A percentile compares a stretch with the other conserved stretches of the same genome.
phyloP scores from a whole-genome alignment of 92 coral and sea anemone species.

The Heteractis magnifica region DNA sequence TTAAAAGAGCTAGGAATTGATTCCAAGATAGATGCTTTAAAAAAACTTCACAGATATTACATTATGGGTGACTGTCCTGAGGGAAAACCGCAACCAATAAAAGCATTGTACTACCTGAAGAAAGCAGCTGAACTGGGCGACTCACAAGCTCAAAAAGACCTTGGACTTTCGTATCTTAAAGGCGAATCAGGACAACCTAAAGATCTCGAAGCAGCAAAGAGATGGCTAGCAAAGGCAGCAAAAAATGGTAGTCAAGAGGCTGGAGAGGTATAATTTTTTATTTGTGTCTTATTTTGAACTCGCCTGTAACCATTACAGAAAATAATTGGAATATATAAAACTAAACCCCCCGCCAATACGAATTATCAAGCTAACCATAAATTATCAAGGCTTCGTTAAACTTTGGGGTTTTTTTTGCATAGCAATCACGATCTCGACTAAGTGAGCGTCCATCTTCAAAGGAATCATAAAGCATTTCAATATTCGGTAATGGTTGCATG shows the following conservation, averaged over 20 bases:
- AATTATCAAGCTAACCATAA: too few relatives aligned
- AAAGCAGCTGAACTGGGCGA: constrained; percentile 64
- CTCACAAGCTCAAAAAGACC: constrained; percentile 46
- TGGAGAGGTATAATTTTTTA: constrained; percentile 26
- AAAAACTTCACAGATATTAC: constrained; percentile 36
- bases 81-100: constrained; percentile 56
- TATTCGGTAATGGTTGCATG: too few relatives aligned
- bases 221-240: constrained; percentile 61
- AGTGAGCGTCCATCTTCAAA: too few relatives aligned
- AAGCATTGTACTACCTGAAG: constrained; percentile 65
- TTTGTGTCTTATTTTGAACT: neutral
- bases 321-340: too few relatives aligned
- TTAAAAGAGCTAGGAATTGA: constrained; percentile 13
- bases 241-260: constrained; percentile 41
- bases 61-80: constrained; percentile 65
- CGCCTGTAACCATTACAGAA: neutral
- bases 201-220: constrained; percentile 40
- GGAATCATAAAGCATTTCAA: too few relatives aligned
- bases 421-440: too few relatives aligned
- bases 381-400: too few relatives aligned
- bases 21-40: constrained; percentile 23
- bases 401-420: too few relatives aligned
- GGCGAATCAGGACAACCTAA: constrained; percentile 45
- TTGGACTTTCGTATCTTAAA: constrained; percentile 47
- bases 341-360: too few relatives aligned